A percentile compares a stretch with the other conserved stretches of the same genome.
Evolutionary conservation across 1,140 invertebrate genomes (phyloP).

Genomic region (Euglossa dilemma): DNA sequence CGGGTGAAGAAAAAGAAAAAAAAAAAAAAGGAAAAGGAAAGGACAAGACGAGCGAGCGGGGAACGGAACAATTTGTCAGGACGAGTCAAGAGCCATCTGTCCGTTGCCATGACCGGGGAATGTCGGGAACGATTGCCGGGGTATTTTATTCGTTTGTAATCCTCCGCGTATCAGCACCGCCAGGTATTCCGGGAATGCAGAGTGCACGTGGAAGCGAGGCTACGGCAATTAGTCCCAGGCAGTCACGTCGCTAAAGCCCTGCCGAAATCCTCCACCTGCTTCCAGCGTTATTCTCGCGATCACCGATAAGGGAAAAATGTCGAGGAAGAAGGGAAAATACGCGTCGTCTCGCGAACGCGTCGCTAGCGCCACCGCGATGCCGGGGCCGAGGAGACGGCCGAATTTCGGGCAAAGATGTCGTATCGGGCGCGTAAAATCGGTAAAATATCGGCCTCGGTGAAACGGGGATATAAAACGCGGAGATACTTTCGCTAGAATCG

Average conservation of each 20-base stretch:
- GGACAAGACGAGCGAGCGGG: background rate
- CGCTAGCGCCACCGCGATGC: no score
- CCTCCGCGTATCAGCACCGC: constrained; percentile 59
- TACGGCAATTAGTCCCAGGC: constrained; percentile 63
- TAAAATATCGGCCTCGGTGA: background rate
- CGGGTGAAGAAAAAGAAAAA: no score
- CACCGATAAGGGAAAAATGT: background rate
- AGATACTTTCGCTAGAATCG: background rate
- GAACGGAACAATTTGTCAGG: constrained; percentile 58
- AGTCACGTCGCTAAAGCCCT: constrained; percentile 25
- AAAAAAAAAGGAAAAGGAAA: background rate
- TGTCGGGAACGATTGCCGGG: constrained; percentile 47
- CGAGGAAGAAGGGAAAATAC: background rate
- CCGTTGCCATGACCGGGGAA: constrained; percentile 49
- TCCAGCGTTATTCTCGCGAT: constrained; percentile 1
- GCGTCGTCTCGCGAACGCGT: no score
- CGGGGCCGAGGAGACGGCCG: background rate
- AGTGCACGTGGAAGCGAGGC: constrained; percentile 46
- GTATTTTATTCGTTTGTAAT: constrained; percentile 67
- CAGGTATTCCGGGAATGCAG: constrained; percentile 63
- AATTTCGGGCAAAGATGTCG: background rate
- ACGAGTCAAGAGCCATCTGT: constrained; percentile 49
- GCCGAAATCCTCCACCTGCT: constrained; percentile 37
- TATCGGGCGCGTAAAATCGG: background rate
- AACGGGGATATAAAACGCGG: background rate